Conservation (phyloP, 2,888 invertebrate genomes). For the Drymonia ruficornis region DNA sequence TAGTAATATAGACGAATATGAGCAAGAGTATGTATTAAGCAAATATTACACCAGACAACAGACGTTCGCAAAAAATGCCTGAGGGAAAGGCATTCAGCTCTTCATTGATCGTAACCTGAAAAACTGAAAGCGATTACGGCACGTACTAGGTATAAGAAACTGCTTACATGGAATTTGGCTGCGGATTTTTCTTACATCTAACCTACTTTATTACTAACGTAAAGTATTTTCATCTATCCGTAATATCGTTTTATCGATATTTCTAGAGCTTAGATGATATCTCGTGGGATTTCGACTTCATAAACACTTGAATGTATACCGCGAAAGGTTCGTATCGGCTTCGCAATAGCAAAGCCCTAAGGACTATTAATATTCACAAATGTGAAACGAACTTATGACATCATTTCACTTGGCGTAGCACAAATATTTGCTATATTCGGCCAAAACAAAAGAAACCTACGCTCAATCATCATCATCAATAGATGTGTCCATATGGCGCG, state of each 20-base stretch:
- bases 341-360: no score
- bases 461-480: no score
- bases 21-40: neutral
- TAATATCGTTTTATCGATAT: neutral
- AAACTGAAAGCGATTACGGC: neutral
- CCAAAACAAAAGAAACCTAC: no score
- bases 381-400: no score
- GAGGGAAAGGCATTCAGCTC: neutral
- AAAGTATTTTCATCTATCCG: neutral
- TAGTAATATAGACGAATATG: neutral
- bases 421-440: no score
- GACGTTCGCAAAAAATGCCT: neutral
- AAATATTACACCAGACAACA: neutral
- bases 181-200: neutral
- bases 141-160: neutral
- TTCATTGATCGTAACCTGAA: slow-evolving; percentile 1
- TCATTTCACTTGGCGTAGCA: no score
- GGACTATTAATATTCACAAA: no score
- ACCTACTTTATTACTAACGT: neutral
- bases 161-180: neutral
- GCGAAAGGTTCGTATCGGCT: no score
- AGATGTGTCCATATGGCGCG: no score
- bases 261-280: neutral
- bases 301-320: no score
- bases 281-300: no score